A percentile compares a stretch with the other conserved stretches of the same genome.
These are phyloP conservation scores for Leptinotarsa tumamoca DNA, from an alignment of 2,888 invertebrate species.

Conservation along the genomic window DNA sequence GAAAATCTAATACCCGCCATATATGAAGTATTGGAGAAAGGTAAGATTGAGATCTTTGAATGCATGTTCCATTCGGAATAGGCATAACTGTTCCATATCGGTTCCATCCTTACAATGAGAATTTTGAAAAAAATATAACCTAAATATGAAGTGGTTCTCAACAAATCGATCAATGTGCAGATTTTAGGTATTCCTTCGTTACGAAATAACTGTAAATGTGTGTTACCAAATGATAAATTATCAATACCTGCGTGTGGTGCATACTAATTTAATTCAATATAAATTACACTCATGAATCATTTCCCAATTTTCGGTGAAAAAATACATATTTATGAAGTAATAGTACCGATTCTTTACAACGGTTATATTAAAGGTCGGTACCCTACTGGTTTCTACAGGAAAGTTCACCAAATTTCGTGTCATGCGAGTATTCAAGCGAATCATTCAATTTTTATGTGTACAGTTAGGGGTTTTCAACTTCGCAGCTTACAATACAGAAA, in stretches of 20 bases:
- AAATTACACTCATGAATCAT: neutral
- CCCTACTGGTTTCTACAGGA: neutral
- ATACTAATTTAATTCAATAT: neutral
- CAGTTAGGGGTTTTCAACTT: slow-evolving; percentile 28
- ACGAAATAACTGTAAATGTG: neutral
- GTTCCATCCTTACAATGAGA: no score
- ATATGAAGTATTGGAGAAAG: no score
- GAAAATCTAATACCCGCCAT: no score
- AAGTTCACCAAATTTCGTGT: slow-evolving; percentile 13
- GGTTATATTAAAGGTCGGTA: slow-evolving; percentile 21
- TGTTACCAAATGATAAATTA: neutral
- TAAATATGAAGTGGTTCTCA: no score
- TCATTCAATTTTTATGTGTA: slow-evolving; percentile 14
- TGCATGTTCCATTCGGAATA: no score
- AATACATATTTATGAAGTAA: slow-evolving; percentile 25
- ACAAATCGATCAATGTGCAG: no score
- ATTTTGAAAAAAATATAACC: no score
- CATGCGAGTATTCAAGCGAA: slow-evolving; percentile 6
- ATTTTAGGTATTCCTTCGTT: no score
- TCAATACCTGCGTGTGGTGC: neutral
- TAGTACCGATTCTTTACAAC: neutral
- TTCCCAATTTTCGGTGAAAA: neutral
- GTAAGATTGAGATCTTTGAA: no score
- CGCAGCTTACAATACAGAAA: neutral
- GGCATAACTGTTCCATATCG: no score